Conservation (phyloP, 2,888 invertebrate species). For the Gonocerus acuteangulatus region DNA sequence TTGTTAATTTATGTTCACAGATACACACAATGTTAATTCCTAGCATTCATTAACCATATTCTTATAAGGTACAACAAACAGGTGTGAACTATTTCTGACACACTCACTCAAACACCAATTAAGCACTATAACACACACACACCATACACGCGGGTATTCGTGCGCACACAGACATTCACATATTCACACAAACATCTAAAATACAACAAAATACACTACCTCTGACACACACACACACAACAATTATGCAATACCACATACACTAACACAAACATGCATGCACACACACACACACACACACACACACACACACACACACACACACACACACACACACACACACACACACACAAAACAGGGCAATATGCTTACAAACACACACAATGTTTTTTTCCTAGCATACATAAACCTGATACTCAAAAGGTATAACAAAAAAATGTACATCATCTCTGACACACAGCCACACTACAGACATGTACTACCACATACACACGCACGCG, state of each 20-base stretch:
- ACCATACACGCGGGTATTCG: neutral
- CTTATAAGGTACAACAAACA: neutral
- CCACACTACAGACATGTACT: too few species aligned
- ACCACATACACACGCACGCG: neutral
- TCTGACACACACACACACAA: neutral
- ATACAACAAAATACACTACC: neutral
- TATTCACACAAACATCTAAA: neutral
- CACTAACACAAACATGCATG: neutral
- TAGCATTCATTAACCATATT: too few species aligned
- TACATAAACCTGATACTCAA: too few species aligned
- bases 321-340: neutral
- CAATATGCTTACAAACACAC: too few species aligned
- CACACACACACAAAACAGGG: too few species aligned
- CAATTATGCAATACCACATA: neutral
- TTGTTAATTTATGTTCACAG: too few species aligned
- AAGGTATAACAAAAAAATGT: neutral
- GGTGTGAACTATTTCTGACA: neutral
- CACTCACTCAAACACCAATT: neutral
- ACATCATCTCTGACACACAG: neutral
- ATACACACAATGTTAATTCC: neutral
- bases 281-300: neutral
- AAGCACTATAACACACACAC: neutral
- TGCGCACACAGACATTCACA: neutral
- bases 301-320: neutral
- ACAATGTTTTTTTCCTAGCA: too few species aligned